Evolutionary conservation across 2,888 invertebrate species (phyloP).

Genomic region (Hydropsyche betteni): DNA sequence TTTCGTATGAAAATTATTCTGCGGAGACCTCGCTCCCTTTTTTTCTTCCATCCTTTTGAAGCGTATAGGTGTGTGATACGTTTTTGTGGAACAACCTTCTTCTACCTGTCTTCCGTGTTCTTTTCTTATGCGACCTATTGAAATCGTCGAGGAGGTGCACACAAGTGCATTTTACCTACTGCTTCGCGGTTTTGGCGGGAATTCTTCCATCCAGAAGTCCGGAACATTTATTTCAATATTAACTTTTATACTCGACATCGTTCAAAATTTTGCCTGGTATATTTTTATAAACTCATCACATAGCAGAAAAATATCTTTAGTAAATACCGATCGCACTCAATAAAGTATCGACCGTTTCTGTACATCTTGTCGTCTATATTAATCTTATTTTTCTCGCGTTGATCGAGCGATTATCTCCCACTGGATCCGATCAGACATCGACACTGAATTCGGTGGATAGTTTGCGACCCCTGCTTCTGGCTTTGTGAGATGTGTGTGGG

Average conservation of each 20-base stretch:
- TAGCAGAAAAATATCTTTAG: no score
- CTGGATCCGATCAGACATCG: no score
- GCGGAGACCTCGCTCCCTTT: not conserved
- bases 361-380: no score
- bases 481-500: constrained; percentile 1
- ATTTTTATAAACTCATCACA: no score
- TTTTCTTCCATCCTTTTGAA: constrained; percentile 5
- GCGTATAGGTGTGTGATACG: no score
- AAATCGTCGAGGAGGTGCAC: constrained; percentile 20
- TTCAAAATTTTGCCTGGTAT: no score
- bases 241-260: no score
- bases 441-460: no score
- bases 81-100: constrained; percentile 29
- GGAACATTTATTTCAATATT: not conserved
- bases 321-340: no score
- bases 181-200: constrained; percentile 36
- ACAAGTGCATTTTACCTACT: constrained; percentile 32
- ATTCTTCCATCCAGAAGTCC: constrained; percentile 8
- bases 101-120: constrained; percentile 41
- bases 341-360: no score
- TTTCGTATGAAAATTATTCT: constrained; percentile 12
- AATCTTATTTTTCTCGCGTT: no score
- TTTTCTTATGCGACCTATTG: constrained; percentile 35
- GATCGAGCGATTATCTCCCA: no score
- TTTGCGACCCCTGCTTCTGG: not conserved